These are phyloP conservation scores for Regulus satrapa DNA, from an alignment of 2,113 vertebrate genomes.

Conservation along the genomic window DNA sequence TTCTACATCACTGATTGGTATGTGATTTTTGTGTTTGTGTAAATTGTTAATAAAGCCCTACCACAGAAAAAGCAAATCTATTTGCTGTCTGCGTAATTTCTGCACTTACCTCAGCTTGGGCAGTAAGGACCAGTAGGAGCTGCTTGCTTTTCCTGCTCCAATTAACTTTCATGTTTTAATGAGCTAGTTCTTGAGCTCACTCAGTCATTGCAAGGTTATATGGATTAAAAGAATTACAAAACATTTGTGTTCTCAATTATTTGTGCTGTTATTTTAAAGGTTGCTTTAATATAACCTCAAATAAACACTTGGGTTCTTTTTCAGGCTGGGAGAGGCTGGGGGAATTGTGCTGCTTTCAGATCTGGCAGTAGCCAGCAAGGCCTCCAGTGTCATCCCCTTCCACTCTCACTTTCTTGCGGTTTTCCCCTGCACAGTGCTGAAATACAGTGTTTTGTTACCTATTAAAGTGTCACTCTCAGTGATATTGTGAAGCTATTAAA, in stretches of 20 bases:
- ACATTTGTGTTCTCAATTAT: not conserved
- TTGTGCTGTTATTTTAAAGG: not conserved
- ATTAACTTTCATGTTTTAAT: conserved; percentile 36
- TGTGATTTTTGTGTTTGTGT: not conserved
- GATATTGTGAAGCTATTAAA: conserved; percentile 65
- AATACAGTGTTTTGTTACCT: conserved; percentile 58
- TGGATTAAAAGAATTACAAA: not conserved
- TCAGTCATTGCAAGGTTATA: not conserved
- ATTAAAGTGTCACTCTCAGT: conserved; percentile 37
- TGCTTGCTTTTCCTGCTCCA: conserved; percentile 5
- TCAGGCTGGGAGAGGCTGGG: not conserved
- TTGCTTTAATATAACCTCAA: not conserved
- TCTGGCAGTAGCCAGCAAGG: not conserved
- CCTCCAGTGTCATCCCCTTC: not conserved
- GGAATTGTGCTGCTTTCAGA: not conserved
- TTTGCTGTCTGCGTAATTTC: not conserved
- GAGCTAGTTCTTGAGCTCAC: not conserved
- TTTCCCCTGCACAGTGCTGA: conserved; percentile 28
- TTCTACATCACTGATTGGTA: not conserved
- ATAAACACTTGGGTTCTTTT: not conserved
- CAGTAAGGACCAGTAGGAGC: not conserved
- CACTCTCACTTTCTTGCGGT: conserved; percentile 33
- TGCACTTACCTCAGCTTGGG: not conserved
- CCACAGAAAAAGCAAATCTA: not conserved
- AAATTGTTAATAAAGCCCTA: not conserved